Evolutionary conservation across 2,888 invertebrate species (phyloP), one percentile per base, ranked within the genome.

Genomic region (Nebria salina): DNA sequence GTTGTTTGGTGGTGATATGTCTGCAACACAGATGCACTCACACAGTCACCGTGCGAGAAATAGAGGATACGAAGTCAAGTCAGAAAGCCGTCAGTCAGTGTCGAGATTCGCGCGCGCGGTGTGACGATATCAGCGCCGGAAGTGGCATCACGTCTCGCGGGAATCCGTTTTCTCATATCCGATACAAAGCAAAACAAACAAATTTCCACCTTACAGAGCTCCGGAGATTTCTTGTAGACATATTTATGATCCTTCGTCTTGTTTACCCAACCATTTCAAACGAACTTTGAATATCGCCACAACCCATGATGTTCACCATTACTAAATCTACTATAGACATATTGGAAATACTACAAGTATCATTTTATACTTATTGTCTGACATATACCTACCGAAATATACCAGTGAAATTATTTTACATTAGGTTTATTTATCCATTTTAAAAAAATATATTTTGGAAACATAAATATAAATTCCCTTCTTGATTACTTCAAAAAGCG

Each of bases 131-230:
- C 66, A 26, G 15, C 7, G 13, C 41, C 54, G 73, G 73, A 73
- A 15, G 73, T 42, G 73, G 43, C 54, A 73, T 34, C 11, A 20
- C 26, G 75, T 75, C 75, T 65, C 65, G 65, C 73, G 65, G 75
- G 75, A 65, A 75, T 26, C 34, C 75, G 68, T 26, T 68, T 26
- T 68, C 73, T 34, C 42, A 42, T 73, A 73, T 73, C 73, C 42
- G 73, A 73, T 73, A 73, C 73, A 73, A 73, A 65, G 65, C 75
- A 75, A 26, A 26, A 75, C 75, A 75, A 15, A 65, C 75, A 65
- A 26, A 65, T 65, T 54, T n/a, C 54, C 68, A 68, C 25, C 20
- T 25, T 54, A 13, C 54, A 13, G 13, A 54, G 54, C 54, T 54
- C 54, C 54, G 11, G 54, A 54, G 54, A 54, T 54, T 54, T 54